Evolutionary conservation across 2,113 vertebrate species (phyloP).

Genomic region (Myrmophylax atrothorax): DNA sequence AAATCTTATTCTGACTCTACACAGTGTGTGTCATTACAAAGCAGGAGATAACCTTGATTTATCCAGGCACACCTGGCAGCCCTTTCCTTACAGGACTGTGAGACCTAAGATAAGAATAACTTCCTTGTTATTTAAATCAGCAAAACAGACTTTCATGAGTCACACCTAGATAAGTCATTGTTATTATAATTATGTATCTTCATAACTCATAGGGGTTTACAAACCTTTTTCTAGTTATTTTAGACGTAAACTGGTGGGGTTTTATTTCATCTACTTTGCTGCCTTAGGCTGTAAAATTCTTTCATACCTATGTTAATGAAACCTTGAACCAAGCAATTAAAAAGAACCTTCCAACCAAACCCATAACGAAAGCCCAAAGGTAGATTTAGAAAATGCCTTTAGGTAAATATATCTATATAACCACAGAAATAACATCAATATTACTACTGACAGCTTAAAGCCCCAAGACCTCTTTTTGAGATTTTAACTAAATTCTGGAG

Average conservation of each 20-base stretch:
- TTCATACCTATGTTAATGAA: neutral
- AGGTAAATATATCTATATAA: neutral
- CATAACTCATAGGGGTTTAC: neutral
- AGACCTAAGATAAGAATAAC: conserved; percentile 4
- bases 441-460: neutral
- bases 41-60: conserved; percentile 28
- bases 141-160: neutral
- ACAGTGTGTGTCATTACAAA: neutral
- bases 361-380: neutral
- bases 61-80: neutral
- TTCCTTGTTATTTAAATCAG: conserved; percentile 12
- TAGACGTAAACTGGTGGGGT: neutral
- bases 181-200: neutral
- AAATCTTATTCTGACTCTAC: neutral
- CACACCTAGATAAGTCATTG: neutral
- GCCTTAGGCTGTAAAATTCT: neutral
- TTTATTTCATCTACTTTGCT: neutral
- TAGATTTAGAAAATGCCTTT: neutral
- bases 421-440: neutral
- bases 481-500: neutral
- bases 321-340: neutral
- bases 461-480: neutral
- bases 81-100: neutral
- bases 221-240: neutral
- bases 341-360: neutral